Base-by-base conservation (phyloP, 2,888 invertebrate genomes). In the Rhagium mordax region DNA sequence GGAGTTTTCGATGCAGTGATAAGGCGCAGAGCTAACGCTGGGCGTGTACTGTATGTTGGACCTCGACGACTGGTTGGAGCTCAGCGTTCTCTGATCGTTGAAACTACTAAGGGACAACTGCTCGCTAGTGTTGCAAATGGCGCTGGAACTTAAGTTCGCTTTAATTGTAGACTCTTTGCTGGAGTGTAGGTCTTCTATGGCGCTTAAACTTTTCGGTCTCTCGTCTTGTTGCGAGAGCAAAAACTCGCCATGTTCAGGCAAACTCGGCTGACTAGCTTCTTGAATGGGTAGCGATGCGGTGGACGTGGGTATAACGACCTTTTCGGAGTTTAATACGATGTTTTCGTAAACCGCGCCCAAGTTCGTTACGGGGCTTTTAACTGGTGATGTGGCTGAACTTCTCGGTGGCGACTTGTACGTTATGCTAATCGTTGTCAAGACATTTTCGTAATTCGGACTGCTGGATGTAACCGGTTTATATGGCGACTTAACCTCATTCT, bases 361-460 rank as follows among this genome's bases (percentile, higher is more conserved):
- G 75, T 90, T 79, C 6, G 72, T 64, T 0, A 78, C 69, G 8
- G 79, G 71, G 8, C 75, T 80, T 71, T 81, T 85, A 27, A 80
- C 64, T 8, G 83, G 84, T 27, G 85, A 82, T 6, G 81, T 77
- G 21, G 84, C 79, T 0, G 81, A 76, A 41, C 85, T 85, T 82
- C 89, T 91, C 0, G 89, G 90, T 0, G 93, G 93, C 3, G 93
- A 93, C 83, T 92, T 89, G 83, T 93, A 94, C 1, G 92, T 93
- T 7, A 94, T 94, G 86, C 92, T 93, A 21, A 94, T 94, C 0
- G 94, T 94, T 1, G 93, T 93, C 82, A 93, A 90, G 0, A 93
- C 85, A 73, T 88, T 88, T 71, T 88, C 88, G 74, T 88, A 87
- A 10, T 82, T 85, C 0, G 92, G 66, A 24, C 51, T 41, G n/a